phyloP scores from a whole-genome alignment of 2,797 vertebrate genomes.

The Orientallactaga sibirica region DNA sequence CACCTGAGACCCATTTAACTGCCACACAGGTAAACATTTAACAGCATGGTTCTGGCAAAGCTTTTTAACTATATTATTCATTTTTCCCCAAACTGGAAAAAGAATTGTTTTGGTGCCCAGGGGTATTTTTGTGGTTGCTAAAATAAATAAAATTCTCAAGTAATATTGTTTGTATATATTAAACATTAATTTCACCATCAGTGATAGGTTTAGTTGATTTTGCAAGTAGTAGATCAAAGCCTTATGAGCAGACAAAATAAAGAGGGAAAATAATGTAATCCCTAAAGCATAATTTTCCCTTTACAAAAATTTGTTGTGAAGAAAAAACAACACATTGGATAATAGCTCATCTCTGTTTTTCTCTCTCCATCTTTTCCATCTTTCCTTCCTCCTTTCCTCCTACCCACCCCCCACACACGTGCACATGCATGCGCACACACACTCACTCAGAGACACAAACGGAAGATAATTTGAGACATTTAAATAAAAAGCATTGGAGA shows the following conservation, averaged over 20 bases:
- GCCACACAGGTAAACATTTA: conserved; percentile 67
- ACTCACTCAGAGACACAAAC: not conserved
- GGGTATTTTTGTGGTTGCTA: conserved; percentile 36
- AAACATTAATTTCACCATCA: conserved; percentile 68
- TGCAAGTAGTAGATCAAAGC: conserved; percentile 64
- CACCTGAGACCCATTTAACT: conserved; percentile 61
- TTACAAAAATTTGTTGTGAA: conserved; percentile 33
- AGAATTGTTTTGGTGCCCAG: conserved; percentile 55
- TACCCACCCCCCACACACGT: not conserved
- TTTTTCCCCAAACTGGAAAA: conserved; percentile 12
- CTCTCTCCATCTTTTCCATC: not conserved
- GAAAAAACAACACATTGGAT: not conserved
- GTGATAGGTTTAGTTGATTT: not conserved
- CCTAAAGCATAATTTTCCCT: conserved; percentile 30
- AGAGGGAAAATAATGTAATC: conserved; percentile 20
- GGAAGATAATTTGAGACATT: not conserved
- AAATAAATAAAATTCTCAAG: conserved; percentile 60
- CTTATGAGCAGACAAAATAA: conserved; percentile 20
- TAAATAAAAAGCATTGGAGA: conserved; percentile 21
- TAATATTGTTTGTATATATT: conserved; percentile 63
- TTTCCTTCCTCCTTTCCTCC: not conserved
- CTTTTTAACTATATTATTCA: conserved; percentile 46
- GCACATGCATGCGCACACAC: not conserved
- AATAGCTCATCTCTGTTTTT: not conserved
- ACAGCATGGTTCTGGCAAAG: conserved; percentile 58